A percentile compares a stretch with the other conserved stretches of the same genome.
Conservation (phyloP, 2,888 invertebrate genomes). For the Agrotis puta region DNA sequence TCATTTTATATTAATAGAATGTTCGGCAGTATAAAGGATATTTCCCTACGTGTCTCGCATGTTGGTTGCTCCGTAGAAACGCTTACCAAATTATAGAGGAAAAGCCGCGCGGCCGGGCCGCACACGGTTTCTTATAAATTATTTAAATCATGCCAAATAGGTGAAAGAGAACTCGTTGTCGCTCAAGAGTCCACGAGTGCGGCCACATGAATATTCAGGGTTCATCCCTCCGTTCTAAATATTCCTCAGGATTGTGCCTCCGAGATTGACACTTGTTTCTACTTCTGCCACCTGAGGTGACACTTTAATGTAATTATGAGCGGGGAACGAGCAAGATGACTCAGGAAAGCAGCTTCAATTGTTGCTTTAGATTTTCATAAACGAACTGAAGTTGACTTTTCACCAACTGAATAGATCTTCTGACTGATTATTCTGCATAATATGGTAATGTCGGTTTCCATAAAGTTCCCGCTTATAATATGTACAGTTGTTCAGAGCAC, state of each 20-base stretch:
- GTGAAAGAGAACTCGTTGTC: conserved; percentile 71
- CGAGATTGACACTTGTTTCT: conserved; percentile 71
- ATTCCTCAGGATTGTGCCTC: conserved; percentile 68
- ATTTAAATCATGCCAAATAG: conserved; percentile 73
- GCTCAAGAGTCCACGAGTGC: conserved; percentile 72
- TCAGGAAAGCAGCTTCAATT: conserved; percentile 50
- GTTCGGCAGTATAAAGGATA: conserved; percentile 43
- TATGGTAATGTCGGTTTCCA: neutral
- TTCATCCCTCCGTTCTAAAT: conserved; percentile 69
- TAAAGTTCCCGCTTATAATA: conserved; percentile 1
- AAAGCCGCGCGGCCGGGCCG: conserved; percentile 32
- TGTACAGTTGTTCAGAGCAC: neutral
- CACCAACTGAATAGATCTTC: conserved; percentile 14
- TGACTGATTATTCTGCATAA: conserved; percentile 24
- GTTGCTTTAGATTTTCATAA: conserved; percentile 50
- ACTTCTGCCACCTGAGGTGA: conserved; percentile 63
- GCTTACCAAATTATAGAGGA: conserved; percentile 41
- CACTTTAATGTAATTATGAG: conserved; percentile 64
- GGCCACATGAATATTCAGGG: conserved; percentile 81
- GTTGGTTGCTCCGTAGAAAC: conserved; percentile 41
- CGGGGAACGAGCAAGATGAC: conserved; percentile 34
- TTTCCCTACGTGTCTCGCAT: conserved; percentile 30
- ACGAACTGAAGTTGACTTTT: conserved; percentile 31
- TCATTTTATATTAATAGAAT: conserved; percentile 42
- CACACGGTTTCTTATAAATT: conserved; percentile 69